phyloP scores from a whole-genome alignment of 1,140 invertebrate genomes.

The Drosophila dunni region DNA sequence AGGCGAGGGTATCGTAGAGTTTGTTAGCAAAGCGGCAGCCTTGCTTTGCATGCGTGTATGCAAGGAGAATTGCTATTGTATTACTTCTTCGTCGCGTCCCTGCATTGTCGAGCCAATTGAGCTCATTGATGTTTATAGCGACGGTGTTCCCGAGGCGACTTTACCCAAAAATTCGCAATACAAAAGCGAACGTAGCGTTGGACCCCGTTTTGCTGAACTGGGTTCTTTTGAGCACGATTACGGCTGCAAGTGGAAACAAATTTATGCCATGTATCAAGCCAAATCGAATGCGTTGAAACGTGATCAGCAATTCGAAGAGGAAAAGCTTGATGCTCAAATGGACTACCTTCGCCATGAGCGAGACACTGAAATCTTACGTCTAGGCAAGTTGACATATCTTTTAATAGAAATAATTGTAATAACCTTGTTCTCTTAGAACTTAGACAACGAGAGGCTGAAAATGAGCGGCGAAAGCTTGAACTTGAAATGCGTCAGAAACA shows the following conservation, averaged over 20 bases:
- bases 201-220: slow-evolving; percentile 94
- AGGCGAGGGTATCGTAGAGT: slow-evolving; percentile 98
- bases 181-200: slow-evolving; percentile 89
- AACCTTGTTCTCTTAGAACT: slow-evolving; percentile 22
- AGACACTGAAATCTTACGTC: slow-evolving; percentile 93
- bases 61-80: slow-evolving; percentile 95
- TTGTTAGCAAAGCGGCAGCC: slow-evolving; percentile 95
- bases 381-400: slow-evolving; percentile 86
- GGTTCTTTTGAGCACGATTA: slow-evolving; percentile 98
- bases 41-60: slow-evolving; percentile 94
- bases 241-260: slow-evolving; percentile 97
- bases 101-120: slow-evolving; percentile 96
- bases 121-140: slow-evolving; percentile 92
- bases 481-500: slow-evolving; percentile 94
- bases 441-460: slow-evolving; percentile 92
- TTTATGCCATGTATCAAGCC: slow-evolving; percentile 95
- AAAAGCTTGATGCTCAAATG: slow-evolving; percentile 97
- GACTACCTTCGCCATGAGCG: slow-evolving; percentile 96
- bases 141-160: slow-evolving; percentile 96
- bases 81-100: slow-evolving; percentile 95
- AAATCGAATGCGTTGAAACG: slow-evolving; percentile 94
- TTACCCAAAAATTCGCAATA: slow-evolving; percentile 94
- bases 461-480: slow-evolving; percentile 93
- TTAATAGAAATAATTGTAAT: background rate
- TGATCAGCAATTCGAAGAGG: slow-evolving; percentile 94